Evolutionary conservation across 2,797 vertebrate species (phyloP), one percentile per base, ranked within the genome.

Genomic region (Phataginus tetradactyla): DNA sequence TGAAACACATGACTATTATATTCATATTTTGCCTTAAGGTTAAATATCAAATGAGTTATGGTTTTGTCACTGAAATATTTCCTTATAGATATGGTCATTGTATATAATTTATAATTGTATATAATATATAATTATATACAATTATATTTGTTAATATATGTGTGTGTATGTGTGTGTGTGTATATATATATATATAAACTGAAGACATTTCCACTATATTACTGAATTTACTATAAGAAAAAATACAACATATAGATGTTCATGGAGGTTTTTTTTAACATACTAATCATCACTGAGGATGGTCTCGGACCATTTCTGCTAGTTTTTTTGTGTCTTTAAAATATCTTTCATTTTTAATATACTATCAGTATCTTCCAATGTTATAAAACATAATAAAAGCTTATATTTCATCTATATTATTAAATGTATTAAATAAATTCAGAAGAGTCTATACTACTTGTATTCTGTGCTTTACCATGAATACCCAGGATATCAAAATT

Each of bases 271-370:
- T 71, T 51, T 34, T 7, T 1, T 37, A 51, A 77, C 20, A 55
- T 39, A 37, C 5, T 69, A 90, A 39, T 78, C 15, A 83, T 86
- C 29, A 59, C 55, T 89, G 83, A 21, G 23, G 15, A 69, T 42
- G 11, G 5, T 72, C 10, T 66, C n/a, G 72, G 8, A 20, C 8
- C 1, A 75, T 51, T 90, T 85, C 1, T 27, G 55, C 77, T 91
- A 78, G 13, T 37, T 86, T 86, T 61, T 71, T 29, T 57, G 7
- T 34, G 29, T 77, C 77, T 66, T 64, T 25, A 23, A 92, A 83
- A 90, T 89, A 51, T 51, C 74, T 79, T 86, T 81, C 68, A 79
- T 86, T 90, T 78, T 64, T 32, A 86, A 42, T 29, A 91, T 53
- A 55, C 11, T 72, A 6, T 63, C 64, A 51, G 6, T 77, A 64